Evolutionary conservation across 2,797 vertebrate species (phyloP).

Genomic region (Enteromius radiatus): DNA sequence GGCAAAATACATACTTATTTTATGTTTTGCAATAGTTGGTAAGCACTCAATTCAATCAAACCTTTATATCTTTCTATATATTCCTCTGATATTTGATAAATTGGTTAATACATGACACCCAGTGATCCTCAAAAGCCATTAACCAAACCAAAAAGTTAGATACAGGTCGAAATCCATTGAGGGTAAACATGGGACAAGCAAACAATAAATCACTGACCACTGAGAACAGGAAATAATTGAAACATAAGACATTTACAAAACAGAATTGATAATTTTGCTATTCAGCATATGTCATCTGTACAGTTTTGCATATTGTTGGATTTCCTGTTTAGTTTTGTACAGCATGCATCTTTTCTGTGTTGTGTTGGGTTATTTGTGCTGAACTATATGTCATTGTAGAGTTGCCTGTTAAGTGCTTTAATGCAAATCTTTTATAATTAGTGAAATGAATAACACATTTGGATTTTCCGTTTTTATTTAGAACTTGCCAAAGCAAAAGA

Average conservation of each 20-base stretch:
- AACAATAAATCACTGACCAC: neutral
- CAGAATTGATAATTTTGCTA: neutral
- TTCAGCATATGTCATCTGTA: neutral
- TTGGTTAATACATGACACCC: neutral
- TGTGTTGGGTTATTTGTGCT: neutral
- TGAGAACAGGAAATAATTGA: neutral
- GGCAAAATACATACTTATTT: neutral
- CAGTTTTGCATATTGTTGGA: neutral
- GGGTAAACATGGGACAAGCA: neutral
- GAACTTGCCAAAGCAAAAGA: neutral
- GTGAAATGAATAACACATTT: neutral
- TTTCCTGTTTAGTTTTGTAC: neutral
- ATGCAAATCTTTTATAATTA: neutral
- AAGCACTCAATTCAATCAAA: neutral
- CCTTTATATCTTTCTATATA: neutral
- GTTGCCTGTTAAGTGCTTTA: neutral
- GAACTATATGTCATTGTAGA: neutral
- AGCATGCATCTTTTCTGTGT: neutral
- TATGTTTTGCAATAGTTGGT: neutral
- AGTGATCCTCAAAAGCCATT: neutral
- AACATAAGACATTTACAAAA: neutral
- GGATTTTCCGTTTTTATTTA: neutral
- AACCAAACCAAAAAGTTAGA: neutral
- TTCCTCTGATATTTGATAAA: neutral
- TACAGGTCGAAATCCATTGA: neutral